These are phyloP conservation scores for Osedax frankpressi DNA, from an alignment of 2,888 invertebrate genomes.

Conservation along the genomic window DNA sequence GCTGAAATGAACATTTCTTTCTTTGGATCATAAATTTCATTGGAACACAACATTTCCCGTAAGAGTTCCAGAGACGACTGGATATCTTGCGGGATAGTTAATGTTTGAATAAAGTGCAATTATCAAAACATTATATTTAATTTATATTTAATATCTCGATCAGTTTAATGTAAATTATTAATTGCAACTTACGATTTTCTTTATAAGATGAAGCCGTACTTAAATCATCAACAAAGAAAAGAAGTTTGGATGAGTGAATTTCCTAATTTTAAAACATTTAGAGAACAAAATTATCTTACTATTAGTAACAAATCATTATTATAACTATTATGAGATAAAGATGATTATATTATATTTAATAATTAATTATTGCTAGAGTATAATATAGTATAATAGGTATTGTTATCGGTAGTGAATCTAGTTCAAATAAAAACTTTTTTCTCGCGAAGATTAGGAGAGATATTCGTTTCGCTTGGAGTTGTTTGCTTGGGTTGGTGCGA, in stretches of 20 bases:
- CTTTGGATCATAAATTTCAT: constrained; percentile 34
- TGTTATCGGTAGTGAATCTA: too few species aligned
- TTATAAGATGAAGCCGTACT: constrained; percentile 28
- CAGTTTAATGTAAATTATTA: not conserved
- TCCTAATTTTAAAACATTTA: too few species aligned
- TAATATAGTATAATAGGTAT: too few species aligned
- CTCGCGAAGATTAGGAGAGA: too few species aligned
- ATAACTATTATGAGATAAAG: too few species aligned
- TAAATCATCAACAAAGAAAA: constrained; percentile 43
- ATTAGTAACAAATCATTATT: too few species aligned
- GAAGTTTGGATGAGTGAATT: constrained; percentile 26
- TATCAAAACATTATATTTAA: not conserved
- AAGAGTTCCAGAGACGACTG: constrained; percentile 39
- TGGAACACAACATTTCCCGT: constrained; percentile 34
- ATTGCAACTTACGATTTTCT: not conserved
- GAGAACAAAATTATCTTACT: too few species aligned
- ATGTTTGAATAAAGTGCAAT: not conserved
- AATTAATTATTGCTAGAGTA: too few species aligned
- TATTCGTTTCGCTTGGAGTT: too few species aligned
- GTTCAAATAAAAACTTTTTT: too few species aligned
- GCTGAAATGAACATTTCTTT: constrained; percentile 34
- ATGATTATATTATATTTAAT: too few species aligned
- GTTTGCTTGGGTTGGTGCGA: constrained; percentile 17
- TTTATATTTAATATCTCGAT: not conserved
- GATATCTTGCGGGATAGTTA: constrained; percentile 30